Base-by-base conservation (phyloP, 1,140 invertebrate species). In the Magallana angulata region DNA sequence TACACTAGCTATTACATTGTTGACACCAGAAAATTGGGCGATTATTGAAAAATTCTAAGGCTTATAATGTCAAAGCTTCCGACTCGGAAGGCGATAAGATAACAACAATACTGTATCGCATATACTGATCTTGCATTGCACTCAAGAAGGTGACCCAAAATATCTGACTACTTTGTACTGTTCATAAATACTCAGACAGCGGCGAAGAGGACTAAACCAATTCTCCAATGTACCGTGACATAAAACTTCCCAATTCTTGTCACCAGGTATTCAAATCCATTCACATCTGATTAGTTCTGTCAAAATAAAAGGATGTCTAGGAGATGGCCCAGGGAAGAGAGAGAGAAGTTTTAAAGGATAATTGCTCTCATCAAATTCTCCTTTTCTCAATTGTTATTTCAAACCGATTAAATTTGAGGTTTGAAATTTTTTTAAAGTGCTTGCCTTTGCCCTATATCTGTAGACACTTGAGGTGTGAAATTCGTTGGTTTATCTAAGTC, bases 221-320 rank as follows among this genome's bases (percentile, higher is more conserved):
- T 48, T 48, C 36, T 48, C 36, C 7, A 76, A 76, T 12, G 24
- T 76, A 76, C 68, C 7, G 68, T 30, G 68, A 76, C 68, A 8
- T 11, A 76, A n/a, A 76, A 76, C 36, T 30, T 76, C 36, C 18
- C 68, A 76, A 30, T 24, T 36, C 24, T 12, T 9, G 18, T 76
- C 7, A 76, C 68, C 68, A 48, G 2, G 36, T 24, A 7, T 36
- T 76, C 7, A 76, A 12, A 30, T 6, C 24, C 24, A 36, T 76
- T 76, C 24, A 76, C 36, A 30, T 76, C 68, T 24, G 68, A 76
- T 76, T 76, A 30, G 68, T 76, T 76, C 36, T 76, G 18, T 76
- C 68, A 36, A 76, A 76, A 76, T 36, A 76, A 76, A 76, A 48
- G 36, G 68, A 76, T 76, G 68, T 30, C 36, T 48, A 48, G 36